Evolutionary conservation across 2,113 vertebrate species (phyloP), one percentile per base, ranked within the genome.

Genomic region (Boulengeromyrus knoepffleri): DNA sequence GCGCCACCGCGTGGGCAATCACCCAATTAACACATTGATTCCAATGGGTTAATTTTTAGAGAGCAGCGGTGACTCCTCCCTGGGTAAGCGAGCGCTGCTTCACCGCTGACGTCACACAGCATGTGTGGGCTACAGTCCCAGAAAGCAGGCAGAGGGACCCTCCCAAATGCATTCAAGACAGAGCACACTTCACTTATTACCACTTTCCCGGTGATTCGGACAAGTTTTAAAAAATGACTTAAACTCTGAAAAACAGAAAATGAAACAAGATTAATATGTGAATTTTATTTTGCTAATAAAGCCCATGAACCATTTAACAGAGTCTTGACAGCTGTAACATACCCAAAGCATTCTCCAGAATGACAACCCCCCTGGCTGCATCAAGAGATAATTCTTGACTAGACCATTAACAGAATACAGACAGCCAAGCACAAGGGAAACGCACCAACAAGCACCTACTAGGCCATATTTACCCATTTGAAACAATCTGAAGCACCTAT

Each of bases 191-290:
- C 3, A 88, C 50, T n/a, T 87, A 90, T 66, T 93, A 91, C 91
- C 89, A 85, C 39, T 90, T 89, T 92, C 88, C 58, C 89, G 89
- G 53, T 91, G 24, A 89, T 87, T 77, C 87, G 80, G 90, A 91
- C 89, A 56, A 21, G 90, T 89, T 70, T 85, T 90, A 90, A 93
- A 92, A 84, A 89, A 92, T 66, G 92, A 77, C 4, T 27, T 70
- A 62, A 77, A 91, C 91, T 94, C 94, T 95, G 94, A 91, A 93
- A 93, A 91, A 94, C 66, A 89, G 88, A 80, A 88, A 56, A 91
- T 3, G 8, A 89, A 85, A 90, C 70, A 88, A 89, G 19, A 87
- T 84, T 53, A 49, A 85, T n/a, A 62, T 87, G 39, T 24, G 50
- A 88, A 88, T 45, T 24, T 47, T 58, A 52, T 21, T 36, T 46